Percentiles rank a stretch among this genome's conserved stretches.
These are phyloP conservation scores for Ametastegia equiseti DNA, from an alignment of 2,888 invertebrate genomes.

Conservation along the genomic window DNA sequence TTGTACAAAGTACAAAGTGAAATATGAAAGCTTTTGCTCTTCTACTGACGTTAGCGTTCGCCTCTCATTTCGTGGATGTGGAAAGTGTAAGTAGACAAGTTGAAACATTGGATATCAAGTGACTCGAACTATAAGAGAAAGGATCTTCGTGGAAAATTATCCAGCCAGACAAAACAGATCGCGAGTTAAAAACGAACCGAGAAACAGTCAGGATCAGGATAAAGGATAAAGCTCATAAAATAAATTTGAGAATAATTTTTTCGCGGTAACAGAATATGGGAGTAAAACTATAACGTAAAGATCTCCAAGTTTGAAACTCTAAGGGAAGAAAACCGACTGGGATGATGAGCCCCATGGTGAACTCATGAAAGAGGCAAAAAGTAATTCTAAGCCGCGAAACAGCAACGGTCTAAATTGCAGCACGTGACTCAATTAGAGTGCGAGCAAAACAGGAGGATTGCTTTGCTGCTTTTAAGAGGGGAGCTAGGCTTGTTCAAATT, in stretches of 20 bases:
- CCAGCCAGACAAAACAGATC: not conserved
- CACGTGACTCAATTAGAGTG: slow-evolving; percentile 7
- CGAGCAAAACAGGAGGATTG: slow-evolving; percentile 1
- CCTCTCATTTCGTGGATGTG: slow-evolving; percentile 25
- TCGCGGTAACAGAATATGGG: not conserved
- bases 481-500: slow-evolving; percentile 11
- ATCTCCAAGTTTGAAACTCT: not conserved
- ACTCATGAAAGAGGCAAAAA: not conserved
- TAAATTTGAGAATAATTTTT: not conserved
- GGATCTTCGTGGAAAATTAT: not conserved
- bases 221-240: too few relatives aligned
- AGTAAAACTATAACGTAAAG: not conserved
- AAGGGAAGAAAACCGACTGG: not conserved
- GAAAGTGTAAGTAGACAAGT: slow-evolving; percentile 28
- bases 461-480: too few relatives aligned
- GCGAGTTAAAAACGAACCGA: not conserved
- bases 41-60: slow-evolving; percentile 33
- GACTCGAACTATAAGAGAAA: not conserved
- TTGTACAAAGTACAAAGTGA: slow-evolving; percentile 36
- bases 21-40: slow-evolving; percentile 45
- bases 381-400: not conserved
- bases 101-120: slow-evolving; percentile 7
- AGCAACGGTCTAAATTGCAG: not conserved
- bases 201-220: too few relatives aligned
- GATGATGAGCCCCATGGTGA: not conserved